A percentile compares a stretch with the other conserved stretches of the same genome.
Evolutionary conservation across 2,888 invertebrate species (phyloP).

Genomic region (Eumacrocentrus americanus): DNA sequence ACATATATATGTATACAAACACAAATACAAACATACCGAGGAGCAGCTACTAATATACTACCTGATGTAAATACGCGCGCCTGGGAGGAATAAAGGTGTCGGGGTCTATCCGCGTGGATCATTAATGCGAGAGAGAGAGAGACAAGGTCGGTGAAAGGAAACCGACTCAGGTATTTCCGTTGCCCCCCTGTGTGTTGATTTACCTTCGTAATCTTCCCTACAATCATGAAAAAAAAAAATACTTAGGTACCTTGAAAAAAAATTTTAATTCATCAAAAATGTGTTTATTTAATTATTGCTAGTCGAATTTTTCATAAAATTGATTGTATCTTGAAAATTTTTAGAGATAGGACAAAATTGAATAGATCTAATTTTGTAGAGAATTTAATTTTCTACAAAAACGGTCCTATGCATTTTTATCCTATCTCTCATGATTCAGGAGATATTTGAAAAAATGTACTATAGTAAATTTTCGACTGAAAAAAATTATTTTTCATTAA

Average conservation of each 20-base stretch:
- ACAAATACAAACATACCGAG: neutral
- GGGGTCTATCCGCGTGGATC: conserved; percentile 39
- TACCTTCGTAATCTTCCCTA: neutral
- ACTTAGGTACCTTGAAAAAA: too few relatives aligned
- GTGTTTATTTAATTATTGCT: neutral
- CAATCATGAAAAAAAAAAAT: neutral
- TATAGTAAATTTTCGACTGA: too few relatives aligned
- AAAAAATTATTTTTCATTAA: too few relatives aligned
- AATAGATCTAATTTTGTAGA: too few relatives aligned
- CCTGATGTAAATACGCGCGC: neutral
- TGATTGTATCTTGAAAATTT: too few relatives aligned
- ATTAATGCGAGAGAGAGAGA: conserved; percentile 48
- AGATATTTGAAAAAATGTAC: too few relatives aligned
- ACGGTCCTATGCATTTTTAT: too few relatives aligned
- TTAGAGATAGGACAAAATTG: too few relatives aligned
- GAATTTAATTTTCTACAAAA: too few relatives aligned
- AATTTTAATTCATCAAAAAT: neutral
- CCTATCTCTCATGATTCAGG: too few relatives aligned
- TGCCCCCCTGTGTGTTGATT: neutral
- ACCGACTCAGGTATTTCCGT: conserved; percentile 8
- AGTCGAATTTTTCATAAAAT: too few relatives aligned
- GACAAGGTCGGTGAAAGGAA: conserved; percentile 55
- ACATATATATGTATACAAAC: neutral
- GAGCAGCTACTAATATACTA: neutral
- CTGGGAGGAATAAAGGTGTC: conserved; percentile 33